Base-by-base conservation (phyloP, 2,113 vertebrate species). In the Mirza zaza region DNA sequence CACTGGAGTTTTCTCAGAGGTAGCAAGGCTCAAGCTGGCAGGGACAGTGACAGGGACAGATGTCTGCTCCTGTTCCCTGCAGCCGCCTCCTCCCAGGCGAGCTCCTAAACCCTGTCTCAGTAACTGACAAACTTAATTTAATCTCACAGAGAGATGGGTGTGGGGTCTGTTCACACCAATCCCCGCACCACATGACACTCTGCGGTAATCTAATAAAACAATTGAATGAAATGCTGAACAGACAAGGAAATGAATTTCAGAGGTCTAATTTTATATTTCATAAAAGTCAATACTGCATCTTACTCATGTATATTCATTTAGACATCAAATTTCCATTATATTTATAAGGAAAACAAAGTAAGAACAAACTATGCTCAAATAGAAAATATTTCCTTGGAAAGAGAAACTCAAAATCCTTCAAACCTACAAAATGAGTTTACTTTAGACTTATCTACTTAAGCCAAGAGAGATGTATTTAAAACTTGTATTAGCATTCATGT, bases 371-470 rank as follows among this genome's bases (percentile, higher is more conserved):
- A 34, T 55, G 45, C 32, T 90, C 57, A 73, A 89, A 77, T 6
- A 84, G 83, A 87, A 93, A 86, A 48, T 27, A 81, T 17, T 71
- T 91, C 65, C 45, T 59, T 75, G 67, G 61, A 87, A 85, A 21
- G n/a, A 96, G 39, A 93, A 75, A 92, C 14, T 42, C n/a, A 61
- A 87, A 76, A 61, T 65, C 36, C n/a, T 70, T 90, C 79, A 68
- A 79, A 90, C 8, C 27, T 55, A 89, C 29, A 71, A 75, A 89
- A 83, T 29, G 27, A 71, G 9, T 95, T 82, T 61, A n/a, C 39
- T 89, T 73, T 68, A 73, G 55, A 80, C 32, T 36, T 63, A 39
- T 25, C 57, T 59, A 55, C 48, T 80, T 70, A 82, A 83, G 21
- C 55, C 32, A 82, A 48, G 48, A 92, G 67, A 89, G 45, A 52